Percentiles rank a stretch among this genome's conserved stretches.
phyloP scores from a whole-genome alignment of 2,888 invertebrate genomes.

The Alloplasta piceator region DNA sequence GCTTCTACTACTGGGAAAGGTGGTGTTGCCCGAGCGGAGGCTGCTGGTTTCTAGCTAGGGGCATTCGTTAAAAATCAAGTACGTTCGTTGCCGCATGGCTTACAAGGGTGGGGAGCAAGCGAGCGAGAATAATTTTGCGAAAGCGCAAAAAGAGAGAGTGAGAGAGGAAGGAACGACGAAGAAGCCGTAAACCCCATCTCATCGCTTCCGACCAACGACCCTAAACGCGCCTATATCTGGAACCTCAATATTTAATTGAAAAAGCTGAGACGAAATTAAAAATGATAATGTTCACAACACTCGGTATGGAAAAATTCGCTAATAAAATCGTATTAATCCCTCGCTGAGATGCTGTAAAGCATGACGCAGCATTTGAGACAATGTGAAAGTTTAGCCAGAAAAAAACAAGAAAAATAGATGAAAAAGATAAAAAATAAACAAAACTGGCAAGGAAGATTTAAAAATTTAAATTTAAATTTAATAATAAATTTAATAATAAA shows the following conservation, averaged over 20 bases:
- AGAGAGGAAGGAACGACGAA: conserved; percentile 17
- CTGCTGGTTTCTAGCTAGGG: conserved; percentile 49
- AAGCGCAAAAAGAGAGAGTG: conserved; percentile 20
- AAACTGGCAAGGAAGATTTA: too few species aligned
- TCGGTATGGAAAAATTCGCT: background rate
- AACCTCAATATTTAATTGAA: conserved; percentile 46
- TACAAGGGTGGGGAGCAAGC: conserved; percentile 56
- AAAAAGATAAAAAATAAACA: too few species aligned
- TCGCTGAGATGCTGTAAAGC: too few species aligned
- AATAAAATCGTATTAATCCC: background rate
- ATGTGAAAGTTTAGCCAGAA: background rate
- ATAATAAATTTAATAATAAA: too few species aligned
- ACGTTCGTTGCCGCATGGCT: conserved; percentile 55
- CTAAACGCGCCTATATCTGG: background rate
- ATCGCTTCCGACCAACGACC: conserved; percentile 45
- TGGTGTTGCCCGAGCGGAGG: conserved; percentile 25
- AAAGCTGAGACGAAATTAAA: conserved; percentile 1
- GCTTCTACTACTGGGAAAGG: conserved; percentile 17
- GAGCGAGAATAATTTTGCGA: conserved; percentile 59
- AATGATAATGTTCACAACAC: background rate
- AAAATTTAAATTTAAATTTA: too few species aligned
- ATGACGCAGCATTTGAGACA: background rate
- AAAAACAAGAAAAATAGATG: background rate
- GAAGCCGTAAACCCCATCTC: conserved; percentile 38
- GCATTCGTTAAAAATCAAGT: conserved; percentile 68